Base-by-base conservation (phyloP, 2,888 invertebrate species). In the Coenonympha arcania region DNA sequence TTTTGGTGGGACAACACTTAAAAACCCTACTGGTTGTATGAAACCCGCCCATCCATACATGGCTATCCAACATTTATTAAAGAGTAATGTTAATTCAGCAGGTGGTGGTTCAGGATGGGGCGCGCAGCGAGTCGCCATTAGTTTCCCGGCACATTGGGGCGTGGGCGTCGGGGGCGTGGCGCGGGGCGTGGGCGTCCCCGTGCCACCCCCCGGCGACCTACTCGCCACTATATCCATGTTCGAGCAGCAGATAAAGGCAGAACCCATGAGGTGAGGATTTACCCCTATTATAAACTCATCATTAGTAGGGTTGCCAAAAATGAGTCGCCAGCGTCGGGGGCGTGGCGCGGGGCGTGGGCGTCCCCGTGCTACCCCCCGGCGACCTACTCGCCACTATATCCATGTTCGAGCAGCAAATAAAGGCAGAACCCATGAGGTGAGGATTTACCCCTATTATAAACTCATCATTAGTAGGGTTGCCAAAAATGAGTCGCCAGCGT, bases 331-430 rank as follows among this genome's bases (percentile, higher is more conserved):
- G 88, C 83, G 88, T 88, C 80, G 87, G 88, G 88, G 88, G 88
- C 55, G 87, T 88, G 87, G 88, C 88, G 69, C 88, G 88, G 82
- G 87, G 87, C 75, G 83, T 87, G 76, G 87, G 87, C 70, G 87
- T 88, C 86, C 88, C 88, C 81, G 88, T 88, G 83, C 88, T 88
- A 69, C 88, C 88, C 80, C 87, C 88, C 78, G 87, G 87, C 82
- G 88, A 89, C 85, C 83, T 89, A 70, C 87, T 89, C 79, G 88
- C 88, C 81, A 88, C 88, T 62, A 88, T 89, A 71, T 88, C 88
- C 75, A 90, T 90, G 90, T 90, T 90, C 67, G 90, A 90, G 75
- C 90, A 90, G 74, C 90, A 90, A 75, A 90, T 90, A 70, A 90
- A 90, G 76, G 89, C 90, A 64, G 90, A 90, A 76, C 90, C 90